Conservation (phyloP, 2,113 vertebrate species). For the Sinocyclocheilus maitianheensis region DNA sequence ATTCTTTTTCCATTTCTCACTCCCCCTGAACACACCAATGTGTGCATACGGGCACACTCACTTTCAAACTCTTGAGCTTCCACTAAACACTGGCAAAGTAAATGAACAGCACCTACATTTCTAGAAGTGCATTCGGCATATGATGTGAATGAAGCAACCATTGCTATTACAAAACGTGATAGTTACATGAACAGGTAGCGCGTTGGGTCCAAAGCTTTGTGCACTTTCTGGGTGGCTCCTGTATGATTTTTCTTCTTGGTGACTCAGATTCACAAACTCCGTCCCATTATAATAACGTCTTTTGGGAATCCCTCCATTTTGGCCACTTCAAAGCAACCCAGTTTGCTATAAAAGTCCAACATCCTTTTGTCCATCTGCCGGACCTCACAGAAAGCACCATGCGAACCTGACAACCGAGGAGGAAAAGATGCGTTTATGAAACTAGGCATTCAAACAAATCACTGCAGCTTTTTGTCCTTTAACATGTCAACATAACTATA, state of each 20-base stretch:
- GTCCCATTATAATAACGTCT: conserved; percentile 95
- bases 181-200: conserved; percentile 55
- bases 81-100: conserved; percentile 55
- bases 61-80: neutral
- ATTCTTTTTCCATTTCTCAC: conserved; percentile 31
- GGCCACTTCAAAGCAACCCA: conserved; percentile 98
- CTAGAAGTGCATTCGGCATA: conserved; percentile 56
- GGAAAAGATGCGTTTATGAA: conserved; percentile 23
- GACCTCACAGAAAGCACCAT: conserved; percentile 96
- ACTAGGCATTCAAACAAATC: neutral
- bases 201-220: conserved; percentile 48
- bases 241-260: neutral
- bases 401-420: conserved; percentile 80
- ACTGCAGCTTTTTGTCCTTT: neutral
- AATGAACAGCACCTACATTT: conserved; percentile 56
- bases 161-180: conserved; percentile 37
- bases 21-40: neutral
- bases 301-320: conserved; percentile 99
- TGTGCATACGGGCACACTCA: neutral
- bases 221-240: conserved; percentile 34
- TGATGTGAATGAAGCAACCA: conserved; percentile 56
- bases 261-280: conserved; percentile 83
- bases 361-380: conserved; percentile 94
- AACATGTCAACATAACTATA: conserved; percentile 5
- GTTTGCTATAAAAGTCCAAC: conserved; percentile 97